Evolutionary conservation across 2,888 invertebrate species (phyloP), one percentile per base, ranked within the genome.

Genomic region (Poecilus cupreus): DNA sequence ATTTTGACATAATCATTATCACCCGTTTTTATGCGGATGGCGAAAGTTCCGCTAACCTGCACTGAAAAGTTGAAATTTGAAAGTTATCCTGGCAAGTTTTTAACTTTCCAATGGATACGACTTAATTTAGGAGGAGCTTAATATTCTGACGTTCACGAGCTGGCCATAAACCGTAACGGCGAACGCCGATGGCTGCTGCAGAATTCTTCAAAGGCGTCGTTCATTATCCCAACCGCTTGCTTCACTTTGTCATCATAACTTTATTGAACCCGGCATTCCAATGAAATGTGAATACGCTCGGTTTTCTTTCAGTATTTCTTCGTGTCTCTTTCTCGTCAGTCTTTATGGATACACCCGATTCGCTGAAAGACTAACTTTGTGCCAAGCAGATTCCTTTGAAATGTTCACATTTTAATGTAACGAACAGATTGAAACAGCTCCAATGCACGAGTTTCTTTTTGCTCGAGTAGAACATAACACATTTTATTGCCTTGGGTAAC

Each of bases 221-320:
- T 78, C 78, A 78, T 78, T 78, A 78, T 78, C 64, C 39, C 46
- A 39, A 39, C 49, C 39, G 76, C 54, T 39, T 54, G 54, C 64
- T 64, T 78, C 78, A 78, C 64, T 78, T 78, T 78, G 78, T 78
- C 78, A 78, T 78, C 78, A 78, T 78, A 78, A 78, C 64, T 60
- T 78, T 78, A 78, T 78, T 64, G 78, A 60, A 76, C 26, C 16
- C 5, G 32, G 43, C 60, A 77, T 77, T 77, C 57, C 77, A 37
- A 77, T 77, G 77, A 57, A 77, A 77, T 77, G 77, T 77, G 77
- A 77, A 77, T 72, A 13, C 54, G 32, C 54, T 18, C 57, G 20
- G 26, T 57, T 77, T 68, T 68, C 68, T 68, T 70, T 70, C 49
- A 18, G 32, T 24, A n/a, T 26, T 60, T 11, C 26, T 24, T 70